These are phyloP conservation scores for Dreissena rostriformis DNA, from an alignment of 1,140 invertebrate genomes.

Conservation along the genomic window DNA sequence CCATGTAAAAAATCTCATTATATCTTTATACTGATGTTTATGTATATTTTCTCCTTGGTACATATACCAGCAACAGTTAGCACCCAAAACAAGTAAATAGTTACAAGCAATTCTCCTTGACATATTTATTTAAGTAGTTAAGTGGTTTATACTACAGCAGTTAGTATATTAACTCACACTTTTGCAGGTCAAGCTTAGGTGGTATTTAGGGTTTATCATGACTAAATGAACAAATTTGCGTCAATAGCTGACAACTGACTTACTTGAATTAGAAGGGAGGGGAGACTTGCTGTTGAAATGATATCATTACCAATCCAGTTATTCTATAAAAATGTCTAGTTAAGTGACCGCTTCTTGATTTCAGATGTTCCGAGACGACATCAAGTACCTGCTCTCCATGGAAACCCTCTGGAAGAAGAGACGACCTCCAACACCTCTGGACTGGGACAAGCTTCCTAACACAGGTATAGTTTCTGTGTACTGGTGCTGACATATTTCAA, in stretches of 20 bases:
- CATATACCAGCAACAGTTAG: no score
- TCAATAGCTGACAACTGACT: no score
- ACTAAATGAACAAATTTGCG: no score
- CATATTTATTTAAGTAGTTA: no score
- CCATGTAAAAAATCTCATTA: no score
- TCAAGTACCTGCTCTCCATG: slow-evolving; percentile 97
- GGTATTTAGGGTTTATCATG: no score
- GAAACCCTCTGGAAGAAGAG: slow-evolving; percentile 96
- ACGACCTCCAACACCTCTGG: slow-evolving; percentile 90
- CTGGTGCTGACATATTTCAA: not conserved
- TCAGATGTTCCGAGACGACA: slow-evolving; percentile 97
- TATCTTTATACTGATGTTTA: no score
- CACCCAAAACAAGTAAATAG: no score
- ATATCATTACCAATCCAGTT: not conserved
- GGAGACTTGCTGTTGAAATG: not conserved
- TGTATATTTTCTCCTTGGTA: no score
- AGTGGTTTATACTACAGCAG: not conserved
- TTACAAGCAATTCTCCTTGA: no score
- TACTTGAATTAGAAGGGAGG: no score
- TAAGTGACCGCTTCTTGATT: not conserved
- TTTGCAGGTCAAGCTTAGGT: not conserved
- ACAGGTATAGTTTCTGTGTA: slow-evolving; percentile 47
- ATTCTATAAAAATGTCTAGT: not conserved
- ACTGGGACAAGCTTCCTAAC: slow-evolving; percentile 78
- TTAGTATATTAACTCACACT: not conserved